phyloP scores from a whole-genome alignment of 2,888 invertebrate species.

The Mellilla xanthometata region DNA sequence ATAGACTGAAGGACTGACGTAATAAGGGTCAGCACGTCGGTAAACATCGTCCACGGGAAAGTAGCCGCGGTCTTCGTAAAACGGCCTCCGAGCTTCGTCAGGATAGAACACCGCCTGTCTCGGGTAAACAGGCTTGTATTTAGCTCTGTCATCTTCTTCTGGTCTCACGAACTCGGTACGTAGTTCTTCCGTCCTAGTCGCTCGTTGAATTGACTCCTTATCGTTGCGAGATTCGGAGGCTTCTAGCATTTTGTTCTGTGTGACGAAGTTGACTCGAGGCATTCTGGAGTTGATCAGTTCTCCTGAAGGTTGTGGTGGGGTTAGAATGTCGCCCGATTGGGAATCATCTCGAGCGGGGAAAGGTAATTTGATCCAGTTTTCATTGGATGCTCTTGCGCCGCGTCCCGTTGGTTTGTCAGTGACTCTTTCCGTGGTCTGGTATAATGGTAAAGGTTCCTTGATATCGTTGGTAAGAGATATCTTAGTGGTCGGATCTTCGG shows the following conservation, averaged over 20 bases:
- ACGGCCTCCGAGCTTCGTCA: slow-evolving; percentile 67
- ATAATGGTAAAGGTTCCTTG: slow-evolving; percentile 53
- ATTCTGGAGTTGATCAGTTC: slow-evolving; percentile 82
- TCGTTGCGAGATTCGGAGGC: slow-evolving; percentile 77
- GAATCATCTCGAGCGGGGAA: slow-evolving; percentile 66
- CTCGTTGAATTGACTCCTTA: slow-evolving; percentile 71
- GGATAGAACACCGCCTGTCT: slow-evolving; percentile 76
- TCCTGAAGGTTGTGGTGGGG: slow-evolving; percentile 78
- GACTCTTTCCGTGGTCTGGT: slow-evolving; percentile 68
- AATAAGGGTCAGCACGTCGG: slow-evolving; percentile 63
- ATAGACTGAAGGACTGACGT: slow-evolving; percentile 50
- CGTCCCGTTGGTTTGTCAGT: slow-evolving; percentile 81
- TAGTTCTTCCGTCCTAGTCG: slow-evolving; percentile 64
- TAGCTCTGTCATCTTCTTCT: slow-evolving; percentile 53
- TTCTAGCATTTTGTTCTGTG: slow-evolving; percentile 81
- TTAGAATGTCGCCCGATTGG: slow-evolving; percentile 66
- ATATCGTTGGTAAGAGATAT: slow-evolving; percentile 64
- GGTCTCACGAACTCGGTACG: slow-evolving; percentile 75
- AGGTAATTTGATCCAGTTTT: slow-evolving; percentile 84
- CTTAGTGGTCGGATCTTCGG: slow-evolving; percentile 68
- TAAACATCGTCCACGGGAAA: slow-evolving; percentile 65
- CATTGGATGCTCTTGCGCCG: slow-evolving; percentile 82
- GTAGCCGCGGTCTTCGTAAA: slow-evolving; percentile 62
- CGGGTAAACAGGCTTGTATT: slow-evolving; percentile 70
- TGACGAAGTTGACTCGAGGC: slow-evolving; percentile 86